A percentile compares a stretch with the other conserved stretches of the same genome.
Evolutionary conservation across 1,140 invertebrate species (phyloP).

Genomic region (Drusus annulatus): DNA sequence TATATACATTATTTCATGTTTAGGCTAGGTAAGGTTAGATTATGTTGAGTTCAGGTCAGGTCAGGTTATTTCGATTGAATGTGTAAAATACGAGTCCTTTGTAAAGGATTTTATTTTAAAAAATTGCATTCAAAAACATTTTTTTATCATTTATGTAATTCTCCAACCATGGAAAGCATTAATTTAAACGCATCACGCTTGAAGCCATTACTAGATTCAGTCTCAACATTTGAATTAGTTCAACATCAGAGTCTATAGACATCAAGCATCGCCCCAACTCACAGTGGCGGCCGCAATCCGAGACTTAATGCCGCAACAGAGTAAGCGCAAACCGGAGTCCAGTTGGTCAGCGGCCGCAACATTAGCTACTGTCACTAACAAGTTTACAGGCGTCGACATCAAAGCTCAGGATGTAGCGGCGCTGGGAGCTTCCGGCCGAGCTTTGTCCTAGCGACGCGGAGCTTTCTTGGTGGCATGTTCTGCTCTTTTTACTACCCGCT

Average conservation of each 20-base stretch:
- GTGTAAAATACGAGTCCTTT: too few species aligned
- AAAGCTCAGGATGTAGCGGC: constrained; percentile 41
- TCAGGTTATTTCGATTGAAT: too few species aligned
- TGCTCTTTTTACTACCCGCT: constrained; percentile 24
- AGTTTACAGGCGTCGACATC: constrained; percentile 48
- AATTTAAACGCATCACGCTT: too few species aligned
- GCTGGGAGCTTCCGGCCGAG: constrained; percentile 34
- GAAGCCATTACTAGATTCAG: too few species aligned
- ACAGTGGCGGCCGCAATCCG: constrained; percentile 3
- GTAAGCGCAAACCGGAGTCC: background rate
- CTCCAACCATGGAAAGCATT: too few species aligned
- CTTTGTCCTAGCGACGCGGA: constrained; percentile 27
- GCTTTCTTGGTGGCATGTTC: constrained; percentile 25
- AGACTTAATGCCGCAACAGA: constrained; percentile 36
- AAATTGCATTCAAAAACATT: too few species aligned
- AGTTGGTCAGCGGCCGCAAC: constrained; percentile 33
- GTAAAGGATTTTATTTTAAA: too few species aligned
- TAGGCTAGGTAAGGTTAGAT: too few species aligned
- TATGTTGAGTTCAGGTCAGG: too few species aligned
- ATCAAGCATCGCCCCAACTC: constrained; percentile 1
- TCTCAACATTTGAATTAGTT: too few species aligned
- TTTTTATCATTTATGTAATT: too few species aligned
- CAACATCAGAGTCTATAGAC: background rate
- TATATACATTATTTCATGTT: too few species aligned
- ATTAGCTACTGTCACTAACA: constrained; percentile 46